Percentiles rank a stretch among this genome's conserved stretches.
Conservation (phyloP, 2,113 vertebrate species). For the Proteles cristata region DNA sequence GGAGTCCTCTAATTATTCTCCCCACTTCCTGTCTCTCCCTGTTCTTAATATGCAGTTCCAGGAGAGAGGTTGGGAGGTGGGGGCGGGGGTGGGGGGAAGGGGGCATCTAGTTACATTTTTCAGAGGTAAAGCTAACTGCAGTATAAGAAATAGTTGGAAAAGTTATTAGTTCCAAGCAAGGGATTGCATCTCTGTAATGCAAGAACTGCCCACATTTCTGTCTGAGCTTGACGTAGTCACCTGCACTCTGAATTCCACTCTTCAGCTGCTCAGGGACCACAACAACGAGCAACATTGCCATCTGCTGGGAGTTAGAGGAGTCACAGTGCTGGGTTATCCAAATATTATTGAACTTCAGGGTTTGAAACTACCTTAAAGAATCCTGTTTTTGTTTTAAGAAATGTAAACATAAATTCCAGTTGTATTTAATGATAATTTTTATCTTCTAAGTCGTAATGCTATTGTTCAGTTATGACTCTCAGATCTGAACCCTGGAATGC, state of each 20-base stretch:
- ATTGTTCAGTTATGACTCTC: conserved; percentile 35
- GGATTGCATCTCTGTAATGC: neutral
- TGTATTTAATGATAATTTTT: conserved; percentile 7
- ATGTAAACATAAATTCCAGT: neutral
- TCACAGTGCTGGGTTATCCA: neutral
- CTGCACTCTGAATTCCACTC: neutral
- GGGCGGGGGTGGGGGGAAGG: neutral
- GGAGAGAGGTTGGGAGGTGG: neutral
- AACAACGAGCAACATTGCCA: conserved; percentile 51
- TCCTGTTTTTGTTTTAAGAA: neutral
- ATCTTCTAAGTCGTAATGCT: neutral
- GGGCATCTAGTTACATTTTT: neutral
- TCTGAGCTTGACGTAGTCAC: neutral
- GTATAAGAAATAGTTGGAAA: neutral
- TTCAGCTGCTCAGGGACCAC: rapidly evolving
- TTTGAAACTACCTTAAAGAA: neutral
- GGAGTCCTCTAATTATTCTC: neutral
- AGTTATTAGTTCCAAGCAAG: neutral
- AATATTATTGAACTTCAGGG: neutral
- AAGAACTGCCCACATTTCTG: neutral
- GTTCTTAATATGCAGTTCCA: neutral
- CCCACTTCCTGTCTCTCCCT: neutral
- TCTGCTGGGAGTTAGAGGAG: neutral
- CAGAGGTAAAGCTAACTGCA: neutral
- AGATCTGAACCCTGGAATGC: neutral